Percentiles rank a stretch among this genome's conserved stretches.
These are phyloP conservation scores for Delichon dasypus DNA, from an alignment of 2,797 vertebrate species.

Conservation along the genomic window DNA sequence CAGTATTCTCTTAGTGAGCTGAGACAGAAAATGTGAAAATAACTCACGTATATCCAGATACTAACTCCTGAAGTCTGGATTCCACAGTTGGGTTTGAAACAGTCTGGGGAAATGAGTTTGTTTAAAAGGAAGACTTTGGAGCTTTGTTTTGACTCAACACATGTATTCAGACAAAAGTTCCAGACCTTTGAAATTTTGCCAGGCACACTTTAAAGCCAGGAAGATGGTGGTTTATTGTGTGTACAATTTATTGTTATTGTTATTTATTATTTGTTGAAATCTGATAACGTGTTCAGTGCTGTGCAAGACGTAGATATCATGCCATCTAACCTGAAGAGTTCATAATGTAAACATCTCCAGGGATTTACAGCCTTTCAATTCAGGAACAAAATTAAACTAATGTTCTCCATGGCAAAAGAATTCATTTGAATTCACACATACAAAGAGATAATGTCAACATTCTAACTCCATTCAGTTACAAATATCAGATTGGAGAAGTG, in stretches of 20 bases:
- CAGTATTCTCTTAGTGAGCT: neutral
- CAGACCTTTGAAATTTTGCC: neutral
- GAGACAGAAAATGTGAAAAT: neutral
- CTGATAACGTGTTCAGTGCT: neutral
- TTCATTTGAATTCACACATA: neutral
- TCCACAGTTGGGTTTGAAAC: neutral
- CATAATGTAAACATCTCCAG: neutral
- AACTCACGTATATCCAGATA: neutral
- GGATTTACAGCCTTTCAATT: neutral
- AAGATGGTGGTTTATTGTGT: neutral
- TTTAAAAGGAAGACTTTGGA: neutral
- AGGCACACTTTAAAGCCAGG: neutral
- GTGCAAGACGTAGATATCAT: neutral
- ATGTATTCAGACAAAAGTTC: neutral
- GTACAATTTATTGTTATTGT: neutral
- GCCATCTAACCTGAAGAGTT: neutral
- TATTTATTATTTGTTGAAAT: conserved; percentile 5
- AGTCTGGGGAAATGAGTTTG: neutral
- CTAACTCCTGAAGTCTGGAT: neutral
- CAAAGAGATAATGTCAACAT: neutral
- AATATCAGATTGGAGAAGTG: neutral
- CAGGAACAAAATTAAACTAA: neutral
- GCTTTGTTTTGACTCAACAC: neutral
- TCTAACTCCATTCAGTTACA: neutral
- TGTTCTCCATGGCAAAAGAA: neutral